Base-by-base conservation (phyloP, 2,888 invertebrate species). In the Drosophila nr. perissopoda region DNA sequence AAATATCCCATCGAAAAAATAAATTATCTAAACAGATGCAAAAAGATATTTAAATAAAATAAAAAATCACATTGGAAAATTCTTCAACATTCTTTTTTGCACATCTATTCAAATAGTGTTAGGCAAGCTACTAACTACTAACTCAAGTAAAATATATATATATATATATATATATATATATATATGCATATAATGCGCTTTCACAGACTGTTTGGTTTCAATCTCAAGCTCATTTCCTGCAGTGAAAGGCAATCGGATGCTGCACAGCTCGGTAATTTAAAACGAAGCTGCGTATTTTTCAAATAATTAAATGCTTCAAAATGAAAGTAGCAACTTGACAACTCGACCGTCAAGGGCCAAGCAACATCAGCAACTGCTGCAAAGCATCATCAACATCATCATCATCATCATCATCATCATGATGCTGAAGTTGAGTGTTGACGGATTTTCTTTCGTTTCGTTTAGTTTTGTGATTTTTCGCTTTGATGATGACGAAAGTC, bases 291-390 rank as follows among this genome's bases (percentile, higher is more conserved):
- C 65, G 40, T 40, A 74, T 69, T 79, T 74, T 76, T 53, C 66
- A 70, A 69, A 83, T 83, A 83, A 88, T 80, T 83, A 82, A 83
- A 80, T 73, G 76, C 58, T 64, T 54, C 53, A 52, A 79, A 69
- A 54, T 65, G 57, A 64, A 69, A 53, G 53, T 54, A 10, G 51
- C 52, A 60, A 63, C 29, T 49, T 21, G 16, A 49, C 53, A 67
- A 64, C 62, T 36, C 40, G 51, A 68, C 53, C 53, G 13, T 34
- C 62, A 57, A 53, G 34, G 57, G 33, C 34, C 48, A 52, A 36
- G 27, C 51, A 54, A 38, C 48, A 36, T 29, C 25, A 40, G n/a
- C 49, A 29, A 21, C 42, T 21, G 21, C 42, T 46, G 18, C 38
- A 38, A 8, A 38, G 2, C 18, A 36, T 36, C 36, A 36, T 36